Base-by-base conservation (phyloP, 2,113 vertebrate genomes). In the Leptodactylus fuscus region DNA sequence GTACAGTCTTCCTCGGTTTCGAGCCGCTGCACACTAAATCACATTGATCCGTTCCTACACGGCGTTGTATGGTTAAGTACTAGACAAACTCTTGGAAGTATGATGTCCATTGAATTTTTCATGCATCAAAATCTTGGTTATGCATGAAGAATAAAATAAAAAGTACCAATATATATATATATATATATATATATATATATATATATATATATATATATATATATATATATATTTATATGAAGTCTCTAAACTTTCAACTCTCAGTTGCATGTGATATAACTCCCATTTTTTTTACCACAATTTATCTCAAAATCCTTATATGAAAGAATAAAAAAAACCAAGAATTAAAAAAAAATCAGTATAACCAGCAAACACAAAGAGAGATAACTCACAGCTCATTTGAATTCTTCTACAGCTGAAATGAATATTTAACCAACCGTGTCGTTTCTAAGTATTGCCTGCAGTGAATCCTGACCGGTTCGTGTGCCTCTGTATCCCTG, bases 401-500 rank as follows among this genome's bases (percentile, higher is more conserved):
- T 76, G 74, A 76, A 76, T 76, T 78, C 48, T 78, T 78, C 75
- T 53, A 53, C 75, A 78, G 75, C 75, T 78, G 75, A 78, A 53
- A 78, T 78, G 75, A 55, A 78, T 78, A 78, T 78, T 78, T 78
- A 78, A 78, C 48, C 75, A 78, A 53, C 48, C 48, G 49, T 78
- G 75, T 53, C 75, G 75, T 53, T n/a, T 78, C 74, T 76, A 76
- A 76, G 75, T 78, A 78, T 78, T 78, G 51, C 76, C 76, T 58
- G 51, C 76, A 79, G 76, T 78, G 75, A 79, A 38, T 79, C 76
- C 76, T 79, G 76, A 79, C 51, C 76, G 76, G 75, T 34, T 79
- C 76, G 22, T 79, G 75, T 55, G 75, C 48, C 38, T 78, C 75
- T 58, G 76, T 16, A 75, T 79, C 51, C 76, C 51, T 5, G 48